Base-by-base conservation (phyloP, 2,113 vertebrate genomes). In the Lophura nycthemera region DNA sequence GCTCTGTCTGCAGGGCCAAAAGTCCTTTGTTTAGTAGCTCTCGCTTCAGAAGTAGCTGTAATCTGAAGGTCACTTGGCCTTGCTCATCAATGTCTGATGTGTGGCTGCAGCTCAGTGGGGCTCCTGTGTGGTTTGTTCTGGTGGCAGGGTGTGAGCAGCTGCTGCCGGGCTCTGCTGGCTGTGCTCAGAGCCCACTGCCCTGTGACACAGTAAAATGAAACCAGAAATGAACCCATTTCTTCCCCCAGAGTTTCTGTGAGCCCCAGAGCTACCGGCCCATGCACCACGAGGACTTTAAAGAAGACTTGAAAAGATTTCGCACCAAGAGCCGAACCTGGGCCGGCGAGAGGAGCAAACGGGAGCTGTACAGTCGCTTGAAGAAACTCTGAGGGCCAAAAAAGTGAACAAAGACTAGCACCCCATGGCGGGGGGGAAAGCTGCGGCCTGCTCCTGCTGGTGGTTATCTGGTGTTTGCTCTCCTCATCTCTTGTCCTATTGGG, bases 281-380 rank as follows among this genome's bases (percentile, higher is more conserved):
- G 99, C 97, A 98, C 98, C 99, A 99, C 8, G 95, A 99, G 93
- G 99, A 99, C 97, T 99, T 98, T 67, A 99, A 98, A 91, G 99
- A 99, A 75, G 99, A 99, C 86, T 90, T 99, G 88, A 98, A 98
- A 82, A 98, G 97, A 57, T 99, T 99, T 81, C 98, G 99, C 61
- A 98, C 98, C 42, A 99, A 98, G 80, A 99, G 99, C 94, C 97
- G 99, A 4, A 99, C 99, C 36, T 99, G 99, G 99, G 99, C 99
- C 0, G 99, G 99, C 0, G 99, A 99, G 93, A 99, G 98, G 96
- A 99, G 99, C 98, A 99, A 99, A 88, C 95, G 99, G 59, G 99
- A 99, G 57, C 98, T 99, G 97, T 99, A 99, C 97, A 99, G 98
- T 65, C 98, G 99, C 1, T 98, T 99, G 72, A 99, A 99, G 98